Evolutionary conservation across 2,888 invertebrate genomes (phyloP), one percentile per base, ranked within the genome.

Genomic region (Acleris laterana): DNA sequence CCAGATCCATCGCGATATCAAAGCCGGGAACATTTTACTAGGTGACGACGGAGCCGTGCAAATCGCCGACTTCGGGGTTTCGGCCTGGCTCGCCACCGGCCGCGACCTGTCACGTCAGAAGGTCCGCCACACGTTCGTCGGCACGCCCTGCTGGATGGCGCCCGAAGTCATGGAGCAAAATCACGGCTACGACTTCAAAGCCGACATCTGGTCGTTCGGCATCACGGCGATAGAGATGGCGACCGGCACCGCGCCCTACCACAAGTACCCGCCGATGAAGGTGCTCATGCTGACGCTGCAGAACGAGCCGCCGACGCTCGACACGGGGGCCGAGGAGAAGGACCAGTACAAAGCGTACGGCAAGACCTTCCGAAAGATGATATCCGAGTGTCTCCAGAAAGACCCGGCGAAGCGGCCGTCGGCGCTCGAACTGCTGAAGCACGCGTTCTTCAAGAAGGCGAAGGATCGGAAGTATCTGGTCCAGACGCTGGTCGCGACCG

Each of bases 91-190:
- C 72, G 99, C 99, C 16, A 99, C 99, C 0, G 99, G 99, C 0
- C 95, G 99, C 52, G 99, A 99, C 88, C 93, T 99, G 69, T 98
- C 98, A 51, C 94, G 99, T 38, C 99, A 99, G 88, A 98, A 98
- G 90, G 98, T 99, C 61, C 94, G 99, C 17, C 99, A 99, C 89
- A 99, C 99, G 1, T 99, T 99, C 91, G 99, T 99, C 6, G 99
- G 99, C 57, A 99, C 99, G 13, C 99, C 99, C 0, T 99, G 99
- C 87, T 99, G 99, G 99, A 99, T 99, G 99, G 99, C 99, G 16
- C 99, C 99, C 7, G 99, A 99, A 93, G 99, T 99, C 71, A 99
- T 99, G 99, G 98, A 99, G 88, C 98, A 97, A 95, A 98, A 98
- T 89, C 98, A 98, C 85, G 99, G 99, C 6, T 99, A 99, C 86